Percentiles rank a stretch among this genome's conserved stretches.
Evolutionary conservation across 1,140 invertebrate species (phyloP).

Genomic region (Drosophila bocki): DNA sequence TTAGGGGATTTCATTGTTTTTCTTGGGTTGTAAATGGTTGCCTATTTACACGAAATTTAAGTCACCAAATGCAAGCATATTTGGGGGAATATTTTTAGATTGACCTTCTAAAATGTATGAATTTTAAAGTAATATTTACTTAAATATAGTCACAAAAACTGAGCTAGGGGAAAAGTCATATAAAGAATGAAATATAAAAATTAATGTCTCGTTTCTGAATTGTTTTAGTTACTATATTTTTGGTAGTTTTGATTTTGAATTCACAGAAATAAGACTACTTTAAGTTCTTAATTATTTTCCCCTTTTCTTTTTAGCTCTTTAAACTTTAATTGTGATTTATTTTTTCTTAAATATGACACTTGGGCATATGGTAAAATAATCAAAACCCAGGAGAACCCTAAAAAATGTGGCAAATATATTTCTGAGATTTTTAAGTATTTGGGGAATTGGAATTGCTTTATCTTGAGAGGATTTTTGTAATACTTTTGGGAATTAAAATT

Average conservation of each 20-base stretch:
- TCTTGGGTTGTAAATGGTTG: not conserved
- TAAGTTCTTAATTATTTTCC: not conserved
- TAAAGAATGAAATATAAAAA: not conserved
- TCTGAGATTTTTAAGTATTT: not conserved
- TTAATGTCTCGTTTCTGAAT: not conserved
- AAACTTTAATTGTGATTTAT: not conserved
- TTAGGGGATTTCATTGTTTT: conserved; percentile 3
- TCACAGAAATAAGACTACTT: too few relatives aligned
- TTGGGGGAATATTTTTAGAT: not conserved
- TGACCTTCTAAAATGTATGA: not conserved
- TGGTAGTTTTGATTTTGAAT: too few relatives aligned
- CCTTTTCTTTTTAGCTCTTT: not conserved
- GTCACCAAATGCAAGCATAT: conserved; percentile 7
- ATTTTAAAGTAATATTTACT: not conserved
- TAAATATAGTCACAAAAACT: not conserved
- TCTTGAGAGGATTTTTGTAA: too few relatives aligned
- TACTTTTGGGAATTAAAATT: not conserved
- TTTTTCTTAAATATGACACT: not conserved
- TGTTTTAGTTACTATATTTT: not conserved
- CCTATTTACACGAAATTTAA: not conserved
- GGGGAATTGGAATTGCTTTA: not conserved
- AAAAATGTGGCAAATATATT: not conserved
- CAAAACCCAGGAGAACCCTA: not conserved
- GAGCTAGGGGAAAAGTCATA: not conserved
- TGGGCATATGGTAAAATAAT: not conserved